phyloP scores from a whole-genome alignment of 2,797 vertebrate genomes.

The Chrysocyon brachyurus region DNA sequence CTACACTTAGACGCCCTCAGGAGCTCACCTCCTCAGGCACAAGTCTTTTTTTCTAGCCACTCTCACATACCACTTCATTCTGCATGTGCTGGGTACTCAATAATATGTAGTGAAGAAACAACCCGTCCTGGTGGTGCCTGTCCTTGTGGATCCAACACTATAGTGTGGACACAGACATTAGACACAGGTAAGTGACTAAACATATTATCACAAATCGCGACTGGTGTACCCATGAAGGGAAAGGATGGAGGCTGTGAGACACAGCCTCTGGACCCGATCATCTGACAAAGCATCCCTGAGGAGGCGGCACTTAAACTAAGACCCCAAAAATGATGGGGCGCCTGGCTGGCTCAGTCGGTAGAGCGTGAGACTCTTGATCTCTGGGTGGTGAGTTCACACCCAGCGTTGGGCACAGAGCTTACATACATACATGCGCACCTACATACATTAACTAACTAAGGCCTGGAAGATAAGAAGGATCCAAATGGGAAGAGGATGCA shows the following conservation, averaged over 20 bases:
- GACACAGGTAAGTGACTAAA: neutral
- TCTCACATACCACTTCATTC: neutral
- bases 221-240: neutral
- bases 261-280: neutral
- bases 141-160: neutral
- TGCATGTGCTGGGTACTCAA: neutral
- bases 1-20: neutral
- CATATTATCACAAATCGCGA: neutral
- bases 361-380: neutral
- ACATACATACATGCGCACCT: neutral
- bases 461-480: neutral
- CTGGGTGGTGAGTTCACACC: neutral
- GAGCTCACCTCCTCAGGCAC: neutral
- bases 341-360: neutral
- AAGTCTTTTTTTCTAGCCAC: neutral
- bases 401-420: neutral
- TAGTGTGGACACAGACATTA: neutral
- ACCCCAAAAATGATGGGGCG: neutral
- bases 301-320: neutral
- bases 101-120: neutral
- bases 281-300: neutral
- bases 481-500: neutral
- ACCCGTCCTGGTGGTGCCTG: fast-evolving
- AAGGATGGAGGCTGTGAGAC: neutral
- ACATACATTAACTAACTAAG: neutral